Evolutionary conservation across 2,113 vertebrate species (phyloP).

Genomic region (Seriola aureovittata): DNA sequence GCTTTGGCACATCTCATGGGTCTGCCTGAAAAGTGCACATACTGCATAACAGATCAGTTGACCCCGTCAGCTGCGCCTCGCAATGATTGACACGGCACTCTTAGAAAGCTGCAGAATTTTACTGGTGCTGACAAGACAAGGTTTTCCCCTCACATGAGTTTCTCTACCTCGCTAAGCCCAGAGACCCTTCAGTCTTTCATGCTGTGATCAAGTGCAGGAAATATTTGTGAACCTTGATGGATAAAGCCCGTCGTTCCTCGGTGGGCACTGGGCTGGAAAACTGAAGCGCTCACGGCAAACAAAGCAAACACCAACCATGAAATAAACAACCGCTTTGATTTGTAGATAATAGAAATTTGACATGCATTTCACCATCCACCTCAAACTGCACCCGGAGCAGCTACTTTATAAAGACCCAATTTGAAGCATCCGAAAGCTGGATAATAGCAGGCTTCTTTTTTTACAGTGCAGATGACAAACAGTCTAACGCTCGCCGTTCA

Average conservation of each 20-base stretch:
- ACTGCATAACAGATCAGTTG: constrained; percentile 75
- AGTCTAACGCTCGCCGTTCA: constrained; percentile 8
- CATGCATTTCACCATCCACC: constrained; percentile 16
- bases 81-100: constrained; percentile 70
- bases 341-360: constrained; percentile 42
- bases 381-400: neutral
- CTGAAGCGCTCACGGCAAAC: constrained; percentile 12
- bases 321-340: constrained; percentile 43
- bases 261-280: constrained; percentile 39
- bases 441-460: constrained; percentile 5
- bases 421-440: neutral
- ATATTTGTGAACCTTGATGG: constrained; percentile 47
- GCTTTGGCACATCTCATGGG: constrained; percentile 57
- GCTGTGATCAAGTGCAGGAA: constrained; percentile 50
- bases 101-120: constrained; percentile 68
- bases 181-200: constrained; percentile 53
- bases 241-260: constrained; percentile 29
- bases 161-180: constrained; percentile 37
- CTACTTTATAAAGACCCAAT: constrained; percentile 9
- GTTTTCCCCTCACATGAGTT: constrained; percentile 45
- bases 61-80: constrained; percentile 71
- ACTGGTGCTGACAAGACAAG: constrained; percentile 78
- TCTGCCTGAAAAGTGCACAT: constrained; percentile 71
- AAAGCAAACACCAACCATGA: constrained; percentile 22
- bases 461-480: constrained; percentile 1